Base-by-base conservation (phyloP, 2,888 invertebrate genomes). In the Ormyrus labotus region DNA sequence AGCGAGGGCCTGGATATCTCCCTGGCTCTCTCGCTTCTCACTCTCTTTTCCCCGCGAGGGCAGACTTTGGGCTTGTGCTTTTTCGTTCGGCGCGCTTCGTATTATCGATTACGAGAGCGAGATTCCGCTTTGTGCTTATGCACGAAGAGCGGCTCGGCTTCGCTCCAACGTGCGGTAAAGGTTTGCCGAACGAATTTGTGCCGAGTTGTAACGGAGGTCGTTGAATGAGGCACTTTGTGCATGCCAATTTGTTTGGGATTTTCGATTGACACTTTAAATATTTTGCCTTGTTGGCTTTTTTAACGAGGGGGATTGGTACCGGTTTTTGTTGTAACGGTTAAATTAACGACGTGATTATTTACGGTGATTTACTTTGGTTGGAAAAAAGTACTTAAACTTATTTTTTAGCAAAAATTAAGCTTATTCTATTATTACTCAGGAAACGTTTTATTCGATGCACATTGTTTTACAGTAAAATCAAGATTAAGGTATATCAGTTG, bases 161-260 rank as follows among this genome's bases (percentile, higher is more conserved):
- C 6, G 11, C 8, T 58, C 8, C 5, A 57, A 10, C 47, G 34
- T 11, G 58, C 47, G 9, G 9, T 19, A 4, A 11, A 6, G 50
- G 57, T 70, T 53, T 53, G 10, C 34, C 48, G 5, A 50, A 57
- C 50, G 50, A 64, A 77, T 51, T 58, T 58, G 34, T 50, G 70
- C n/a, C 57, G 77, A 70, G 57, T 77, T 70, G 64, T 70, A 19
- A n/a, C 6, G 55, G 63, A 70, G 77, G 57, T 64, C 58, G 58
- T 77, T 70, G 57, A 70, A 77, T 64, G 55, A 2, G 45, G 50
- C 8, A 10, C 13, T 13, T 51, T 11, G 10, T 6, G 7, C 10
- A 10, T 1, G 53, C 10, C 8, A 10, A 53, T 10, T 53, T 53
- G 4, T 53, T 60, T 10, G 19, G 45, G 61, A 45, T 61, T 61